Evolutionary conservation across 2,888 invertebrate genomes (phyloP), one percentile per base, ranked within the genome.

Genomic region (Taphrorychus bicolor): DNA sequence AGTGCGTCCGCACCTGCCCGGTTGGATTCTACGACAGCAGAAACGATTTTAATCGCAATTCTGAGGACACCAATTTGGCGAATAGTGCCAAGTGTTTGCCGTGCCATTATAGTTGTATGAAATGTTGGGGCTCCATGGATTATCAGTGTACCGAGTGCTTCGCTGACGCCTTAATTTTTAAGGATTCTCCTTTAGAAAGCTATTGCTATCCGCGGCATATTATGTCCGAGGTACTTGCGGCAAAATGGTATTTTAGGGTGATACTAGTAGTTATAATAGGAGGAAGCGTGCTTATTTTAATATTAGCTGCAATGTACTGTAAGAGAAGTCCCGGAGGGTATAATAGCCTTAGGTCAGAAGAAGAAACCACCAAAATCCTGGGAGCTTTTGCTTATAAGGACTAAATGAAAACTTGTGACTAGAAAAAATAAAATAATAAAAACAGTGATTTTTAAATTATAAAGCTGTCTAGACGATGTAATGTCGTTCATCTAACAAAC

Each of bases 101-200:
- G 23, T 93, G 93, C 78, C 92, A 93, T 82, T 92, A 92, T 79
- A 86, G 89, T n/a, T 93, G 93, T 79, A 85, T 85, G 64, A 84
- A 85, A 7, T 93, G 93, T 77, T 81, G 82, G 5, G 92, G 92
- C 7, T 88, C 91, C 5, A 85, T 86, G 73, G 88, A 89, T 80
- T 87, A 87, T 76, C 88, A 92, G 75, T 93, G 92, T 79, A 81
- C 84, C 45, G 82, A 86, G 3, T 93, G 92, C 80, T 87, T 87
- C 76, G 85, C 85, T 4, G 92, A 92, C 78, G 88, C 91, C 4
- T 81, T 82, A 70, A 80, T 89, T 54, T 83, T 82, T 72, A 84
- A 83, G 70, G 69, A 76, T 67, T 83, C 84, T 5, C 62, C 71
- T 21, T 72, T 66, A 51, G 80, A 82, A 56, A 74, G 72, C 45